Base-by-base conservation (phyloP, 2,888 invertebrate species). In the Chloroclysta siterata region DNA sequence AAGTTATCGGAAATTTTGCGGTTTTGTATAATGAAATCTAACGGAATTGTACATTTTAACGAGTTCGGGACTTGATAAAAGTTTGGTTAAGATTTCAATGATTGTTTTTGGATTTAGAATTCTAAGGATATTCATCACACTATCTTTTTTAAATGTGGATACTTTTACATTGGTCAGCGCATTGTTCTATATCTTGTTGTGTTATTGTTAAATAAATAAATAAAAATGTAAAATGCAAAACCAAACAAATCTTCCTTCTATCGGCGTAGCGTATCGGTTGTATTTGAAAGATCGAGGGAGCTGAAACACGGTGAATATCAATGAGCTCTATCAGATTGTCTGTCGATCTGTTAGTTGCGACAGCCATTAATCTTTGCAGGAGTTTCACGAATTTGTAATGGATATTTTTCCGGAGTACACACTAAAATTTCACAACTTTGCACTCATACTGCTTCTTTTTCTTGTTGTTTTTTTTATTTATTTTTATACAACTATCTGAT, bases 21-120 rank as follows among this genome's bases (percentile, higher is more conserved):
- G 65, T 65, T 63, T 65, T 63, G 60, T 61, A 70, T 64, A 64
- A 60, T 60, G 55, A 42, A 64, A 52, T 64, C 51, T 51, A 63
- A 64, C 63, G 55, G 52, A 22, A 64, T 55, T 55, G 63, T 55
- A 60, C 46, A 64, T 64, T 60, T 56, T 64, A 64, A 64, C 47
- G 63, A 64, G 63, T 55, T 64, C 29, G 10, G 14, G 55, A 64
- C 54, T 64, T 56, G 63, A 63, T 59, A 51, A 55, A 56, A 60
- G 52, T 60, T 52, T 8, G 29, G 33, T 48, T 50, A 42, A 50
- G 39, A 54, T 60, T 50, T 48, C 48, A 39, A 50, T 41, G 48
- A 56, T 56, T 56, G 48, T 56, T 48, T 53, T 28, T 41, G 33
- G 11, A 56, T n/a, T 50, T 28, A 4, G 11, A 48, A 28, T 44